Conservation (phyloP, 2,113 vertebrate species). For the Atractosteus spatula region DNA sequence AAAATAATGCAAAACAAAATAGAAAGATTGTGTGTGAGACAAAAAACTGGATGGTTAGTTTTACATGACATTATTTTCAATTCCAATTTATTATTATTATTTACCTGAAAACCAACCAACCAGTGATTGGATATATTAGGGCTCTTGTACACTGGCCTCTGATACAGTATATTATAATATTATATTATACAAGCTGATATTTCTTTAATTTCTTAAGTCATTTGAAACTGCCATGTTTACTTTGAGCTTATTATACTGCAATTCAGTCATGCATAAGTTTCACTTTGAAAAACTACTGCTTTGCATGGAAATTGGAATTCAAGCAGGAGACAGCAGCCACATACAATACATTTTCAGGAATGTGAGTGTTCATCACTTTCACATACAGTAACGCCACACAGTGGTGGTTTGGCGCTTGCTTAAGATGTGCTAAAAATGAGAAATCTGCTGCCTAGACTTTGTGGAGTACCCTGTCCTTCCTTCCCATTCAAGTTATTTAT, state of each 20-base stretch:
- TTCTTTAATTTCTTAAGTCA: neutral
- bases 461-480: constrained; percentile 14
- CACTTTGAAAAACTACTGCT: constrained; percentile 14
- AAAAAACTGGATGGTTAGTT: no score
- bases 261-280: constrained; percentile 34
- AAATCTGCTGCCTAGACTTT: constrained; percentile 6
- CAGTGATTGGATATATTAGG: neutral
- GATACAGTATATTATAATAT: no score
- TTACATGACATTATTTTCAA: no score
- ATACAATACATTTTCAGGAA: constrained; percentile 17
- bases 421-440: constrained; percentile 9
- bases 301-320: constrained; percentile 30
- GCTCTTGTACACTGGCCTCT: no score
- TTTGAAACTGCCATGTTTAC: constrained; percentile 14
- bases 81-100: no score
- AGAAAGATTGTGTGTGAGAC: no score
- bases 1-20: no score
- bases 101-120: no score
- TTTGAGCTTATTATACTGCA: constrained; percentile 29
- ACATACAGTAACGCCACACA: no score
- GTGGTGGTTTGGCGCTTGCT: no score
- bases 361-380: neutral
- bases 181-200: neutral
- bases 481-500: constrained; percentile 28
- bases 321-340: constrained; percentile 9